Evolutionary conservation across 2,113 vertebrate genomes (phyloP), one percentile per base, ranked within the genome.

Genomic region (Xyliphius kryptos): DNA sequence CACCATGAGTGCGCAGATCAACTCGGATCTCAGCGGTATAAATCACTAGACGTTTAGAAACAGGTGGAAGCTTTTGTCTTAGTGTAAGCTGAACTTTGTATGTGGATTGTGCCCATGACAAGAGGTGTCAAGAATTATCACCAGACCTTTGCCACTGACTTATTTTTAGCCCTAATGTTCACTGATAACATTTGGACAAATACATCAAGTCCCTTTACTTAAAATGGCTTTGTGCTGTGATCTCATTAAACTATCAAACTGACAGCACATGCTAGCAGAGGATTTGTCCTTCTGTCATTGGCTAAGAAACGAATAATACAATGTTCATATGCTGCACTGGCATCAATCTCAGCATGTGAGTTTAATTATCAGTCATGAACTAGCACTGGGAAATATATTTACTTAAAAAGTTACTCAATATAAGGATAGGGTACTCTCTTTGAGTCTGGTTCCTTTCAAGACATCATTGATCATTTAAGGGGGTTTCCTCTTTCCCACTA

Each of bases 1-100:
- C 56, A 36, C 55, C 54, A 46, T 64, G 49, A 47, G 38, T 6
- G 1, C 50, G 40, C 13, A 6, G 44, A 17, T 37, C 52, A 57
- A 48, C 62, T 40, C 32, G 13, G 37, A 51, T 20, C n/a, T n/a
- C 22, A 7, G 32, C 20, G 14, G 21, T 17, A 37, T 63, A 67
- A 70, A 62, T 70, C 59, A 60, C 36, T 51, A 21, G 59, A 70
- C 7, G 7, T 43, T 32, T 57, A 56, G n/a, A 43, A 66, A 46
- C 67, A 73, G 67, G 67, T 74, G 70, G 57, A 69, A 40, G 19
- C 52, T n/a, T 22, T 56, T 55, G 50, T 68, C 37, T 70, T 60
- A 63, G 16, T 52, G 63, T 61, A 68, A 74, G 4, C 38, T 40
- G 60, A 74, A 60, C 58, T 54, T 61, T 66, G 12, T 40, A 13